Percentiles rank a stretch among this genome's conserved stretches.
phyloP scores from a whole-genome alignment of 2,888 invertebrate genomes.

The Pantelozetes paolii region DNA sequence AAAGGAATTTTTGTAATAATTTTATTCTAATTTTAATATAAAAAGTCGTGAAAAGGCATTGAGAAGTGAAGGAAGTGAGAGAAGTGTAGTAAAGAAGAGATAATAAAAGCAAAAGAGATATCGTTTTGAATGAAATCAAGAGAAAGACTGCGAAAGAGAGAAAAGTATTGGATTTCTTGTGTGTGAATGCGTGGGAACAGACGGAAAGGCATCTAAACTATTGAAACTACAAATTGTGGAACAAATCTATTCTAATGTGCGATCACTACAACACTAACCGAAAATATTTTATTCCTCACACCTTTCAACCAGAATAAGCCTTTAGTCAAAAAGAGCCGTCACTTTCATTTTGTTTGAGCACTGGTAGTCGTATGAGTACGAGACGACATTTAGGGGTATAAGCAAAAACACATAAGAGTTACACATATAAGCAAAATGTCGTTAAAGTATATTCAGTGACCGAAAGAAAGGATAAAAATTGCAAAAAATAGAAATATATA shows the following conservation, averaged over 20 bases:
- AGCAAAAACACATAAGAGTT: not conserved
- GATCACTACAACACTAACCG: not conserved
- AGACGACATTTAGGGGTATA: not conserved
- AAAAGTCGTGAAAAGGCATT: not conserved
- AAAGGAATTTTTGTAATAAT: conserved; percentile 20
- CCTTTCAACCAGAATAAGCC: conserved; percentile 25
- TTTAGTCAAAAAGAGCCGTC: conserved; percentile 21
- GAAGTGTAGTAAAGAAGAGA: not conserved
- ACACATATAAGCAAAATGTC: conserved; percentile 12
- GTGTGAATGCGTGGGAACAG: not conserved
- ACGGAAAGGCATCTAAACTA: conserved; percentile 5
- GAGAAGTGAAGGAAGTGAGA: not conserved
- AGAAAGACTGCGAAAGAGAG: not conserved
- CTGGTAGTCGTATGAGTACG: not conserved
- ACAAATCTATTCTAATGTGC: conserved; percentile 34
- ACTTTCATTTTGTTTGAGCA: conserved; percentile 18
- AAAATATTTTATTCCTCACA: conserved; percentile 30
- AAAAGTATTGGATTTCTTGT: conserved; percentile 5
- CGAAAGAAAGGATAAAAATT: conserved; percentile 31
- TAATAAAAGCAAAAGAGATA: conserved; percentile 17
- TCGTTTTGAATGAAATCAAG: not conserved
- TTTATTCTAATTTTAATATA: conserved; percentile 23
- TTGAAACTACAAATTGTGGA: conserved; percentile 29
- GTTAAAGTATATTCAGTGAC: conserved; percentile 27
- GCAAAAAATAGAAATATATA: conserved; percentile 16